phyloP scores from a whole-genome alignment of 2,113 vertebrate species.

The Phycodurus eques region DNA sequence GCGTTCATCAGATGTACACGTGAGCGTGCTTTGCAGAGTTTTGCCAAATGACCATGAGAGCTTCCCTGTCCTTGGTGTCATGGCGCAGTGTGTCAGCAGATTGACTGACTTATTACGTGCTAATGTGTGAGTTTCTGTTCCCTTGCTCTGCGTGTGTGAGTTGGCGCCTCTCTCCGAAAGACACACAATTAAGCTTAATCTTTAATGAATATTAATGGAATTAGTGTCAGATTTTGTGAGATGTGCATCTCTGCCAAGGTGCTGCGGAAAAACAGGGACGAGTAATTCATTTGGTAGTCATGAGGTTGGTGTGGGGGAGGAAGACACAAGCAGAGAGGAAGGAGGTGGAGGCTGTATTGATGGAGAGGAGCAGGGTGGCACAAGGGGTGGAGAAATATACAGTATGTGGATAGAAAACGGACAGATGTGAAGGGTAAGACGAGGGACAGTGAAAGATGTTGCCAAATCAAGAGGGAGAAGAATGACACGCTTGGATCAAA shows the following conservation, averaged over 20 bases:
- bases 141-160: slow-evolving; percentile 16
- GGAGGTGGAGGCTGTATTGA: slow-evolving; percentile 30
- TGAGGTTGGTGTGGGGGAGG: slow-evolving; percentile 47
- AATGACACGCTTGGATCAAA: not conserved
- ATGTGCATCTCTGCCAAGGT: slow-evolving; percentile 74
- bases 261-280: slow-evolving; percentile 50
- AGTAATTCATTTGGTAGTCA: slow-evolving; percentile 76
- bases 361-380: slow-evolving; percentile 28
- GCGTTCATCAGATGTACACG: too few species aligned
- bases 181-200: slow-evolving; percentile 79
- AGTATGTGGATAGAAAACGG: not conserved
- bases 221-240: slow-evolving; percentile 75
- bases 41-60: slow-evolving; percentile 13
- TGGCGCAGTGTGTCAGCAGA: slow-evolving; percentile 6
- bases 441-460: not conserved
- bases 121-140: not conserved
- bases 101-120: slow-evolving; percentile 18
- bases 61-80: slow-evolving; percentile 26
- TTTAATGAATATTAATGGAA: slow-evolving; percentile 83
- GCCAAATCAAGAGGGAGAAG: too few species aligned
- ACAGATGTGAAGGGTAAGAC: slow-evolving; percentile 4
- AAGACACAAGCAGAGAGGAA: slow-evolving; percentile 1
- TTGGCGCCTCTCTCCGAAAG: slow-evolving; percentile 59
- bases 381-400: not conserved
- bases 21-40: not conserved